Conservation (phyloP, 2,113 vertebrate species). For the Nycticebus coucang region DNA sequence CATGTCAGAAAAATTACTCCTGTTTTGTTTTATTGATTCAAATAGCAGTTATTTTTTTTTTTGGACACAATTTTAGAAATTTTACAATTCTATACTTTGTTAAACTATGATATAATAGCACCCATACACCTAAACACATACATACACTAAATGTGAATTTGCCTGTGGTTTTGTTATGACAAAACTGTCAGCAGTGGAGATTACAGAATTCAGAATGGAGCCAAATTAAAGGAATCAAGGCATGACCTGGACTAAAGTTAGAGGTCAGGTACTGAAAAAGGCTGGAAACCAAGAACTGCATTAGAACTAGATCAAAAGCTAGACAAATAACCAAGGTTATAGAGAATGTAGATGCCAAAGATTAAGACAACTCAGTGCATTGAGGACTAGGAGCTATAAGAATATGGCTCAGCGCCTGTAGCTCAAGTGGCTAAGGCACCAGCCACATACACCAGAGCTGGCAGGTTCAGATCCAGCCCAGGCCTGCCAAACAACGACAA, state of each 20-base stretch:
- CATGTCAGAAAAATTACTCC: not conserved
- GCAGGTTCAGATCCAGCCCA: too few species aligned
- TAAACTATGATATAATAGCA: not conserved
- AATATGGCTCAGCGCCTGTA: too few species aligned
- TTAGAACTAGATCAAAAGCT: not conserved
- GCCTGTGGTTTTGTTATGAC: conserved; percentile 8
- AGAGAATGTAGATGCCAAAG: not conserved
- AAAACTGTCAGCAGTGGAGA: not conserved
- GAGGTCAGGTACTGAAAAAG: not conserved
- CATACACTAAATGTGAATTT: not conserved
- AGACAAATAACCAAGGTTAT: not conserved
- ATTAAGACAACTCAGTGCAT: not conserved
- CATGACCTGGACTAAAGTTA: not conserved
- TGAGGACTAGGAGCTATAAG: not conserved
- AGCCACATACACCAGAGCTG: too few species aligned
- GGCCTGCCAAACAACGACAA: too few species aligned
- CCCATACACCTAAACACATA: not conserved
- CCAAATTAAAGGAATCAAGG: not conserved
- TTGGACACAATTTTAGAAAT: not conserved
- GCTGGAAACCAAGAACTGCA: not conserved
- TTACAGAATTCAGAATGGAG: not conserved
- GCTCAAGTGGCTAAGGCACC: too few species aligned
- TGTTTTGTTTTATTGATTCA: not conserved
- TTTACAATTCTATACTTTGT: not conserved
- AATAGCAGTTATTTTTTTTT: not conserved